Evolutionary conservation across 2,797 vertebrate species (phyloP).

Genomic region (Galagoides demidoff): DNA sequence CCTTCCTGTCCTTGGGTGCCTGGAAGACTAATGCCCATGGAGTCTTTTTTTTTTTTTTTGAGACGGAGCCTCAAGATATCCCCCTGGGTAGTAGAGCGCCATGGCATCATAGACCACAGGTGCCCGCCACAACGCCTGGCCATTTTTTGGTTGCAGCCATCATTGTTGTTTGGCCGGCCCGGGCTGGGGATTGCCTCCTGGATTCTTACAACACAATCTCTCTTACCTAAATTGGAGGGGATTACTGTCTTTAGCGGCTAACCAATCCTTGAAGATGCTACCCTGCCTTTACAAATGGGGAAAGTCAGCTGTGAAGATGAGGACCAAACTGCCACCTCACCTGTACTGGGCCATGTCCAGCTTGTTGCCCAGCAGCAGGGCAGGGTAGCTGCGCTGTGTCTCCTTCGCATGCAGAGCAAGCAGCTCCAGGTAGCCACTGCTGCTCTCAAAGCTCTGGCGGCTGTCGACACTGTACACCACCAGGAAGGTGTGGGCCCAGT

Average conservation of each 20-base stretch:
- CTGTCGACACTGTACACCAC: slow-evolving; percentile 95
- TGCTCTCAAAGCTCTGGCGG: slow-evolving; percentile 91
- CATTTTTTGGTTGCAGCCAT: too few relatives aligned
- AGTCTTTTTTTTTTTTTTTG: too few relatives aligned
- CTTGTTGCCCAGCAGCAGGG: slow-evolving; percentile 95
- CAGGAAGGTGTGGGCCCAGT: slow-evolving; percentile 94
- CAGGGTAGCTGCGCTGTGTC: slow-evolving; percentile 85
- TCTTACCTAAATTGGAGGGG: background rate
- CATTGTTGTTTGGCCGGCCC: too few relatives aligned
- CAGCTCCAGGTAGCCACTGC: slow-evolving; percentile 91
- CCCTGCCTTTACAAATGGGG: background rate
- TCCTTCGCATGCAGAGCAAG: slow-evolving; percentile 88
- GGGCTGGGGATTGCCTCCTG: too few relatives aligned
- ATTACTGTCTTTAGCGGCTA: background rate
- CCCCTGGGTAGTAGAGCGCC: too few relatives aligned
- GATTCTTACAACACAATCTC: background rate
- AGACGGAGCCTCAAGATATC: too few relatives aligned
- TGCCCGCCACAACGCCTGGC: too few relatives aligned
- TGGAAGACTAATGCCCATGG: background rate
- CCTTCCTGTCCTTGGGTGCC: background rate
- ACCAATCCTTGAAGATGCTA: background rate
- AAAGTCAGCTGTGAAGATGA: background rate
- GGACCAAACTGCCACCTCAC: slow-evolving; percentile 74
- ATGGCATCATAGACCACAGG: too few relatives aligned
- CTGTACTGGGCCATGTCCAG: slow-evolving; percentile 97